Evolutionary conservation across 2,113 vertebrate species (phyloP), one percentile per base, ranked within the genome.

Genomic region (Lucifuga dentata): DNA sequence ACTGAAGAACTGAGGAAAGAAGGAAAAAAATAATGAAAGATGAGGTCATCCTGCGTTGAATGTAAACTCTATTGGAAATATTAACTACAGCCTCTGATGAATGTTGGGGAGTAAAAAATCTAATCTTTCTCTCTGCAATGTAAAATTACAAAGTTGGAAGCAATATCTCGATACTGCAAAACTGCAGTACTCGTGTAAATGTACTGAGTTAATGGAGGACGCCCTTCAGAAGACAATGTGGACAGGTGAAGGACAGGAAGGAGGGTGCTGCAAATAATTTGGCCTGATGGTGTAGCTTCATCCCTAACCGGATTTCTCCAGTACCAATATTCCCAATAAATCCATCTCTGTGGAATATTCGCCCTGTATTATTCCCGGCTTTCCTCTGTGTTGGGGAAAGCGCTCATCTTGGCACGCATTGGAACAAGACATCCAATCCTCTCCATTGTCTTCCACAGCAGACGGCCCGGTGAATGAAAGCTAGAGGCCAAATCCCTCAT

Each of bases 271-370:
- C 65, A 35, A 64, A 75, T 67, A 44, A 48, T 60, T 58, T 52
- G 39, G 51, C 75, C 26, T 7, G 26, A 5, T 7, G 26, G 3
- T 29, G 3, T 29, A 5, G 26, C 26, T 29, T 29, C 26, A 29
- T 78, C 78, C 72, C 79, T 73, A 81, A 86, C 70, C 1, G 80
- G 85, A 91, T 88, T 82, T 84, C 73, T 84, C 65, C 60, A 57
- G 80, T 51, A 62, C 73, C 72, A 84, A 82, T 73, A 73, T 70
- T 83, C 63, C 61, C 60, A 67, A 71, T 82, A 85, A 83, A 82
- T 80, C 81, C 81, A 70, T 78, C 77, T 86, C 83, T 41, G 26
- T 69, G 68, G 85, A 71, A 83, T 73, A 85, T 83, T 84, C 81
- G 76, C 11, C 60, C 16, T 8, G 51, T 65, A 81, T 88, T 87